Evolutionary conservation across 2,888 invertebrate genomes (phyloP).

Genomic region (Drosophila sordidula): DNA sequence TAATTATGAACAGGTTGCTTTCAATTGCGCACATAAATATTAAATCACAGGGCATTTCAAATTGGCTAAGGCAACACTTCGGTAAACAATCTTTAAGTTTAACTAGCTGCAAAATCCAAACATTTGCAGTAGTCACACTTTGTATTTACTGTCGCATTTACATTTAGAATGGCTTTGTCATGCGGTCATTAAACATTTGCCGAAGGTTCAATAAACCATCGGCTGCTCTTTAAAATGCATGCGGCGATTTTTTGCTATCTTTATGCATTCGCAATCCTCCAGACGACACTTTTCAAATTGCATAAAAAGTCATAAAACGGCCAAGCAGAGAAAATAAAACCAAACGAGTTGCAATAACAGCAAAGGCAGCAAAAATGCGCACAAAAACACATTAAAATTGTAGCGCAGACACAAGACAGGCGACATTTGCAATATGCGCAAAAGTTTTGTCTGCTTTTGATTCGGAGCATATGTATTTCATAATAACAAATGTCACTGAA

Average conservation of each 20-base stretch:
- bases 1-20: slow-evolving; percentile 28
- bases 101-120: slow-evolving; percentile 10
- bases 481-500: not conserved
- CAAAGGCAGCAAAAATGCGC: slow-evolving; percentile 16
- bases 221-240: slow-evolving; percentile 43
- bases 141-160: slow-evolving; percentile 11
- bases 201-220: slow-evolving; percentile 57
- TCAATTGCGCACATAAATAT: slow-evolving; percentile 14
- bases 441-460: not conserved
- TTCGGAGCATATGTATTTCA: not conserved
- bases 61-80: slow-evolving; percentile 13
- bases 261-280: slow-evolving; percentile 26
- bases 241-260: slow-evolving; percentile 6
- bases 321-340: slow-evolving; percentile 18
- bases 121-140: slow-evolving; percentile 13
- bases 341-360: slow-evolving; percentile 25
- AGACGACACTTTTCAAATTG: slow-evolving; percentile 32
- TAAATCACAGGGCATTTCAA: slow-evolving; percentile 20
- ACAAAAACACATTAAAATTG: slow-evolving; percentile 37
- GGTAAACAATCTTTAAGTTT: slow-evolving; percentile 1
- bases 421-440: slow-evolving; percentile 17
- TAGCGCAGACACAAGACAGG: slow-evolving; percentile 16
- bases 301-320: slow-evolving; percentile 52
- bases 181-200: slow-evolving; percentile 21
- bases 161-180: slow-evolving; percentile 17